These are phyloP conservation scores for Protobothrops flavoviridis DNA, from an alignment of 2,113 vertebrate species.

Conservation along the genomic window DNA sequence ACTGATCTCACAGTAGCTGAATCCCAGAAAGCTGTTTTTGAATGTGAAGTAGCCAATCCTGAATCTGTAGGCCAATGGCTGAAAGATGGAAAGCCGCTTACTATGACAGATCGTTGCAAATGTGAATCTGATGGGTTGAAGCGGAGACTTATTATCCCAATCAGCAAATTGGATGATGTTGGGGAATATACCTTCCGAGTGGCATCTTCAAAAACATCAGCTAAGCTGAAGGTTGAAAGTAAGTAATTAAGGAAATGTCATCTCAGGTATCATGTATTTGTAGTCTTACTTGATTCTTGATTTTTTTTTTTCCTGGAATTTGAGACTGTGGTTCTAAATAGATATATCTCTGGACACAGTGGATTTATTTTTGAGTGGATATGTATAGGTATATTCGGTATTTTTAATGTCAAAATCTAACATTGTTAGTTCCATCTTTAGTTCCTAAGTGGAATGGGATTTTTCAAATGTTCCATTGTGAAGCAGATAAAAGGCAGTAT, in stretches of 20 bases:
- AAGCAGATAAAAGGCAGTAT: background rate
- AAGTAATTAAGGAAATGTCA: constrained; percentile 41
- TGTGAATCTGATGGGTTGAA: constrained; percentile 80
- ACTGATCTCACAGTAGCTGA: constrained; percentile 90
- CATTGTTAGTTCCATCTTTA: background rate
- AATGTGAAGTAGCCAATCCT: constrained; percentile 94
- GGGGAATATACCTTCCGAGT: constrained; percentile 96
- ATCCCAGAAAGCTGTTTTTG: constrained; percentile 88
- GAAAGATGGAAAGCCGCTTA: constrained; percentile 81
- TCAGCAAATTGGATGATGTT: constrained; percentile 85
- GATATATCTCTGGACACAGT: background rate
- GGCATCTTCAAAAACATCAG: constrained; percentile 92
- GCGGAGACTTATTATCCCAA: constrained; percentile 82
- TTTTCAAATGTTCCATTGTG: background rate
- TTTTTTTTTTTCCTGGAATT: background rate
- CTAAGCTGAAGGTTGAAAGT: constrained; percentile 94
- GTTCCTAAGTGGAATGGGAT: background rate
- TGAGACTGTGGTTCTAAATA: background rate
- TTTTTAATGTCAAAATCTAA: background rate
- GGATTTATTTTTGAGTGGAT: background rate
- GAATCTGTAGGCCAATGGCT: constrained; percentile 87
- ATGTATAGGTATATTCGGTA: background rate
- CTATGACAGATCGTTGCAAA: constrained; percentile 77
- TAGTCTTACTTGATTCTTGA: background rate
- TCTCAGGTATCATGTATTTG: background rate